These are phyloP conservation scores for Orchesellides sinensis DNA, from an alignment of 2,888 invertebrate species.

Conservation along the genomic window DNA sequence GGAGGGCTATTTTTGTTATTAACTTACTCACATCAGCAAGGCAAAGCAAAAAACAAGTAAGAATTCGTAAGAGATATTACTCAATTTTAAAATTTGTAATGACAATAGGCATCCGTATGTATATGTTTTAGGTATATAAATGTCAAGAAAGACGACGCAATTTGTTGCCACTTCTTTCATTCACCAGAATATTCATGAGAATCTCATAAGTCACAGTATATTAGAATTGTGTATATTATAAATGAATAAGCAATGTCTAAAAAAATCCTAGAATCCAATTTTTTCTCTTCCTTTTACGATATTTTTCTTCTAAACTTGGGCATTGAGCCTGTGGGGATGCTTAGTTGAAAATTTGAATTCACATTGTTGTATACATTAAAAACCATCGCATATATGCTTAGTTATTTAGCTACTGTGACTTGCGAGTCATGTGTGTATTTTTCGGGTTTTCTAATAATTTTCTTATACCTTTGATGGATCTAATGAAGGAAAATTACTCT, in stretches of 20 bases:
- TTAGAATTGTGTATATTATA: background rate
- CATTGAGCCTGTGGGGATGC: conserved; percentile 53
- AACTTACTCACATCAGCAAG: background rate
- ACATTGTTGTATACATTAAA: background rate
- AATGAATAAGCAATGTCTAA: background rate
- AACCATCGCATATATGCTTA: background rate
- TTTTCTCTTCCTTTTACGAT: conserved; percentile 49
- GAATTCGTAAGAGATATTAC: background rate
- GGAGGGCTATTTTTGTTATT: background rate
- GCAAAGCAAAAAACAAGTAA: background rate
- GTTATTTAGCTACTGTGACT: background rate
- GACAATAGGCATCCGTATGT: background rate
- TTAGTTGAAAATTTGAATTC: conserved; percentile 15
- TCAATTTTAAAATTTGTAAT: conserved; percentile 15
- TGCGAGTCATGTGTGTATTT: conserved; percentile 14
- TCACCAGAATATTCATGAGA: conserved; percentile 11
- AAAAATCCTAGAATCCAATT: conserved; percentile 49
- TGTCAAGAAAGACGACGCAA: conserved; percentile 19
- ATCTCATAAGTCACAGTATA: conserved; percentile 10
- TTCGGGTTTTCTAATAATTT: conserved; percentile 59
- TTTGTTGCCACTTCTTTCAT: conserved; percentile 17
- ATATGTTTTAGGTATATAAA: no score
- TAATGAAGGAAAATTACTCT: conserved; percentile 61
- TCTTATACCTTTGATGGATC: conserved; percentile 56
- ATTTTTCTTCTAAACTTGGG: conserved; percentile 51